Base-by-base conservation (phyloP, 2,888 invertebrate species). In the Ormyrus rosae region DNA sequence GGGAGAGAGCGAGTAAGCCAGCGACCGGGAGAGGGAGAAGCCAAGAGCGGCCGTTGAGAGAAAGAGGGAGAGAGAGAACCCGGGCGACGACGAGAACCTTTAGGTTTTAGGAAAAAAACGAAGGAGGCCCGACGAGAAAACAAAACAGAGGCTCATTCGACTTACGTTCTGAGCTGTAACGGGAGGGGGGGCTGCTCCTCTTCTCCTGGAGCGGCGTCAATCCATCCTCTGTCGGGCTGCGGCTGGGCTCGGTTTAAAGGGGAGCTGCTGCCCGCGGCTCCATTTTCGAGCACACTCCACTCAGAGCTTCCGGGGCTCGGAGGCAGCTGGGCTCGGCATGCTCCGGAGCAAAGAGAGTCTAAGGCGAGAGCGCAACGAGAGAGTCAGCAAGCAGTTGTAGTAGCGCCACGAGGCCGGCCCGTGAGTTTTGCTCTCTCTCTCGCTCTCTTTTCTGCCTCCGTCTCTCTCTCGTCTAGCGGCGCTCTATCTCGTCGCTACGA, bases 361-460 rank as follows among this genome's bases (percentile, higher is more conserved):
- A 10, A 10, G 46, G 19, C 13, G 7, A 6, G 19, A 2, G 19
- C 6, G 13, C 45, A 51, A 34, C 19, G n/a, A 50, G 45, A n/a
- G n/a, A 6, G 72, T 48, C 56, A n/a, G 56, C 45, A 2, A 45
- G 72, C 56, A 53, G 51, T 50, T 48, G 64, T 11, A 65, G 63
- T 80, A 83, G 84, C 83, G 85, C 78, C 88, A 87, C 87, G 88
- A 89, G 89, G 88, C 89, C 89, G 89, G 88, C 86, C 88, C 86
- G 86, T 85, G 85, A 85, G 84, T 34, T 34, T 3, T 34, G 34
- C 76, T 60, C 60, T 71, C 60, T 60, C 60, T 60, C 60, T 71
- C 60, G 50, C 60, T 60, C 50, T 84, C 84, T 85, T 86, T 85
- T 85, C 86, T 85, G 84, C 84, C 85, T 83, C 84, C 85, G 84